Evolutionary conservation across 2,888 invertebrate genomes (phyloP), one percentile per base, ranked within the genome.

Genomic region (Ecliptopera silaceata): DNA sequence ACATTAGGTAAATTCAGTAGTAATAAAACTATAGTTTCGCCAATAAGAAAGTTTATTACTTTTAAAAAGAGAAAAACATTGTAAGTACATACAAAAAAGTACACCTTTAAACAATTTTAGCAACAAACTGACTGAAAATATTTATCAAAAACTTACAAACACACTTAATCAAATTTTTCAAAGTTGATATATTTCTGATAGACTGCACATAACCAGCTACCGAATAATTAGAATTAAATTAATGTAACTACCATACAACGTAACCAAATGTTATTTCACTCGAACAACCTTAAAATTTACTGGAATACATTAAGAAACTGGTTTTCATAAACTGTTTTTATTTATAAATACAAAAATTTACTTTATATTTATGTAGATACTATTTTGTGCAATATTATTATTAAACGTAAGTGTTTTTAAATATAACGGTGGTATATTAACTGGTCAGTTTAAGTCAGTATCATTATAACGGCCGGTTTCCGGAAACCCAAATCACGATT

Each of bases 71-170:
- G 69, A 80, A 77, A 84, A 85, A 84, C 79, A 79, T 77, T 74
- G 76, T 88, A 88, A 88, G 86, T 89, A 88, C 81, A 82, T 82
- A 80, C 75, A 79, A 83, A 84, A 57, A 82, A 80, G 70, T 79
- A 80, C 74, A 80, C 69, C 66, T 72, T 71, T 62, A 74, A 77
- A 80, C 66, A 70, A 61, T 61, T 64, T 58, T 64, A 53, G 65
- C 62, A 66, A 61, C 70, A 79, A 71, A 71, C 66, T 71, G 68
- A 71, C 70, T 70, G 68, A 68, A 72, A 74, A 65, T 66, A 67
- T 62, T 70, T 63, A 70, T 70, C 63, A 65, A 65, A 72, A 70
- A 71, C 66, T 55, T 59, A 45, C 22, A 58, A 63, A 62, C 43
- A 64, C 68, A 63, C 64, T 62, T 63, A 56, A 59, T 47, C n/a